Evolutionary conservation across 92 coral and sea anemone species (phyloP).

Genomic region (Chrysogorgia sp.): DNA sequence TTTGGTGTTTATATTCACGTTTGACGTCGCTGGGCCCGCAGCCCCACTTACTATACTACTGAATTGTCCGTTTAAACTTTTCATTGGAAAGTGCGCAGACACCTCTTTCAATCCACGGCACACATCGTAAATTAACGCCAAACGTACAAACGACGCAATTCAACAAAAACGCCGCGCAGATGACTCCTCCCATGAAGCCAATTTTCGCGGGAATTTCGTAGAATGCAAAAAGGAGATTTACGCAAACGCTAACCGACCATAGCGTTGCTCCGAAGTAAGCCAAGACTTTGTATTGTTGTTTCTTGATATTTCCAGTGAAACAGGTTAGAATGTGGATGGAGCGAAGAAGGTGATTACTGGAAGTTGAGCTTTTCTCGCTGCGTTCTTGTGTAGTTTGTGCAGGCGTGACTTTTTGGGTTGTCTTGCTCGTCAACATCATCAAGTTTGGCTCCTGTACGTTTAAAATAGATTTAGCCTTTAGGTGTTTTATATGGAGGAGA

Average conservation of each 20-base stretch:
- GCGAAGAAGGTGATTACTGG: too few species aligned
- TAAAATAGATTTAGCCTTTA: too few species aligned
- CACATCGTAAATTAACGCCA: not conserved
- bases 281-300: not conserved
- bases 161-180: not conserved
- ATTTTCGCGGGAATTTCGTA: not conserved
- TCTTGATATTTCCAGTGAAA: not conserved
- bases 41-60: too few species aligned
- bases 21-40: too few species aligned
- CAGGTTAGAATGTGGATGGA: not conserved
- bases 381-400: too few species aligned
- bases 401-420: too few species aligned
- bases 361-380: too few species aligned
- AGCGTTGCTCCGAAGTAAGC: not conserved
- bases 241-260: not conserved
- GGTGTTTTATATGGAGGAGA: too few species aligned
- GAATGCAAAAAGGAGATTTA: not conserved
- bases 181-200: not conserved
- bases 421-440: too few species aligned
- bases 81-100: not conserved
- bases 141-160: not conserved
- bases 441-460: too few species aligned
- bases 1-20: too few species aligned
- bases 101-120: not conserved
- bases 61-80: not conserved